Evolutionary conservation across 2,113 vertebrate genomes (phyloP).

Genomic region (Psittacus erithacus): DNA sequence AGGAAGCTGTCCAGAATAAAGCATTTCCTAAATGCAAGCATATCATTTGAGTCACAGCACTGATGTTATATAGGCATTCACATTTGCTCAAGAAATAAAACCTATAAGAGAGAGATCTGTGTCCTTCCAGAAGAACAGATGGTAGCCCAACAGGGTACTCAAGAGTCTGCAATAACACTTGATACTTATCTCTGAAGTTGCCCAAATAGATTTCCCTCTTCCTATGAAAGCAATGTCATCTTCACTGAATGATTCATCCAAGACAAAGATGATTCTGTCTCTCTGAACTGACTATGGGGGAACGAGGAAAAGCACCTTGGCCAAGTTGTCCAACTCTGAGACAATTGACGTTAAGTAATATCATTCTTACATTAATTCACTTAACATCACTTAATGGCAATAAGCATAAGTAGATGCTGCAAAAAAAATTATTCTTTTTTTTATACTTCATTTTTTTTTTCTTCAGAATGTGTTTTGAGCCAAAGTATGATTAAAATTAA

Average conservation of each 20-base stretch:
- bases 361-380: not conserved
- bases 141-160: not conserved
- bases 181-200: not conserved
- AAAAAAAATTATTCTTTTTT: not conserved
- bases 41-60: not conserved
- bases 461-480: not conserved
- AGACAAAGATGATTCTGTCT: not conserved
- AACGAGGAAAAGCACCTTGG: not conserved
- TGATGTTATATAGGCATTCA: not conserved
- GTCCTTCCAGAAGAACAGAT: not conserved
- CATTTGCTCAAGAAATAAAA: not conserved
- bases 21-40: not conserved
- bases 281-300: not conserved
- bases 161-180: not conserved
- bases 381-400: not conserved
- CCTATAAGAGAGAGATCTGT: not conserved
- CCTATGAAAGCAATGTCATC: not conserved
- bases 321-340: not conserved
- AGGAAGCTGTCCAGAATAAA: not conserved
- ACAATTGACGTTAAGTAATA: not conserved
- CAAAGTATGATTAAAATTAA: not conserved
- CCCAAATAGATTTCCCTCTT: not conserved
- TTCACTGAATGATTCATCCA: not conserved
- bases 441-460: not conserved
- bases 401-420: not conserved